Percentiles rank a stretch among this genome's conserved stretches.
These are phyloP conservation scores for Helobdella robusta DNA, from an alignment of 2,888 invertebrate genomes.

Conservation along the genomic window DNA sequence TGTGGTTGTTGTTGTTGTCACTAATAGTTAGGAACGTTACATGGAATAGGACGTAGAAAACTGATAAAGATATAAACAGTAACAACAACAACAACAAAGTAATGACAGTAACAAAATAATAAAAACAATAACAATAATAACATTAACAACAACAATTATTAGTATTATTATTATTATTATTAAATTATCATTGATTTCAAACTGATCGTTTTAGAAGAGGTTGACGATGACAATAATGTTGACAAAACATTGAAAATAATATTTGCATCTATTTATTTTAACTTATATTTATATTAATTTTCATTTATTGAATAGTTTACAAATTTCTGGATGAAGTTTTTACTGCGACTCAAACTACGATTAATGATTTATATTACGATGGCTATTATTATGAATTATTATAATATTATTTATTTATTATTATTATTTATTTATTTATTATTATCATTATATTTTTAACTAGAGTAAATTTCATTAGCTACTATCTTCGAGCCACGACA, in stretches of 20 bases:
- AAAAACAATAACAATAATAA: constrained; percentile 21
- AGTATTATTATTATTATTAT: constrained; percentile 8
- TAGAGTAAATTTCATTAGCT: background rate
- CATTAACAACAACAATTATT: constrained; percentile 10
- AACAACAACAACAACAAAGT: background rate
- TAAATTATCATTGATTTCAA: background rate
- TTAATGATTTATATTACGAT: no score
- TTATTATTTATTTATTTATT: background rate
- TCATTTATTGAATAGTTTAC: background rate
- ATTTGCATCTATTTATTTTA: background rate
- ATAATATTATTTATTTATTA: no score
- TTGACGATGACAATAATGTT: background rate
- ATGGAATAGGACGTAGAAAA: no score
- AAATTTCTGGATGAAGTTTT: background rate
- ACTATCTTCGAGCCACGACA: no score
- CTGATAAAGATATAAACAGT: background rate
- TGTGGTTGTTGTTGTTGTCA: no score
- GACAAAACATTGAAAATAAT: background rate
- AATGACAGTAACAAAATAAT: background rate
- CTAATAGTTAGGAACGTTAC: no score
- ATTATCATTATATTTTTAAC: background rate
- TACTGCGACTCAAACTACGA: no score
- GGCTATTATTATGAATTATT: no score
- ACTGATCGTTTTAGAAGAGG: constrained; percentile 1
- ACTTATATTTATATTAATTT: background rate